These are phyloP conservation scores for Neomorphus geoffroyi DNA, from an alignment of 2,797 vertebrate species.

Conservation along the genomic window DNA sequence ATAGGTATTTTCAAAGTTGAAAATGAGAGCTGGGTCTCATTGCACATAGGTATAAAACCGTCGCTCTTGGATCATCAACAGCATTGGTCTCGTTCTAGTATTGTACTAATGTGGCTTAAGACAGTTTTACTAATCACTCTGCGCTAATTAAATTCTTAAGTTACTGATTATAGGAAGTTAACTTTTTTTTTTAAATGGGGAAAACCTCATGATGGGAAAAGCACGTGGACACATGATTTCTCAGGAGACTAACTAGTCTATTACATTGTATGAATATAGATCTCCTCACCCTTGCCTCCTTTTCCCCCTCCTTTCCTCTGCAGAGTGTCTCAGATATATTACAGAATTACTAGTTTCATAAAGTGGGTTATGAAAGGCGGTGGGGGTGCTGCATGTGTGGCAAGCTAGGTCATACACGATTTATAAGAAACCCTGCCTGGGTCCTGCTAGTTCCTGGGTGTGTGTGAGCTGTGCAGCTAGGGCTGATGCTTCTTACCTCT, in stretches of 20 bases:
- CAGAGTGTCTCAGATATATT: conserved; percentile 45
- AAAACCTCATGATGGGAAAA: conserved; percentile 23
- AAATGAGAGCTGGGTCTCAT: neutral
- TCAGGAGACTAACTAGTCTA: conserved; percentile 22
- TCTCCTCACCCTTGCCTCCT: neutral
- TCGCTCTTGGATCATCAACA: conserved; percentile 29
- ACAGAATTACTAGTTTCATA: conserved; percentile 53
- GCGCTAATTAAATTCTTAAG: conserved; percentile 73
- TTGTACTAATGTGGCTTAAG: conserved; percentile 41
- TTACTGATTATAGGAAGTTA: conserved; percentile 58
- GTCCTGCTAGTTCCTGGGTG: neutral
- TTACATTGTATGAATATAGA: conserved; percentile 38
- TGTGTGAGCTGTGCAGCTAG: neutral
- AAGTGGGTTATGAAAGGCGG: conserved; percentile 40
- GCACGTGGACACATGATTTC: neutral
- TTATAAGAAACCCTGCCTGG: conserved; percentile 3
- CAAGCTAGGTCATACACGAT: conserved; percentile 28
- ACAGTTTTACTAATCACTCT: conserved; percentile 53
- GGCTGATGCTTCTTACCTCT: neutral
- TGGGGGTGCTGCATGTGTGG: conserved; percentile 9
- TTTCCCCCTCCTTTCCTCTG: conserved; percentile 36
- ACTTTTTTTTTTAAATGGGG: conserved; percentile 37
- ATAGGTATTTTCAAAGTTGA: neutral
- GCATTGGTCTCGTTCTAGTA: conserved; percentile 38
- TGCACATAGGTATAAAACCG: neutral